A percentile compares a stretch with the other conserved stretches of the same genome.
Conservation (phyloP, 2,113 vertebrate genomes). For the Megalops atlanticus region DNA sequence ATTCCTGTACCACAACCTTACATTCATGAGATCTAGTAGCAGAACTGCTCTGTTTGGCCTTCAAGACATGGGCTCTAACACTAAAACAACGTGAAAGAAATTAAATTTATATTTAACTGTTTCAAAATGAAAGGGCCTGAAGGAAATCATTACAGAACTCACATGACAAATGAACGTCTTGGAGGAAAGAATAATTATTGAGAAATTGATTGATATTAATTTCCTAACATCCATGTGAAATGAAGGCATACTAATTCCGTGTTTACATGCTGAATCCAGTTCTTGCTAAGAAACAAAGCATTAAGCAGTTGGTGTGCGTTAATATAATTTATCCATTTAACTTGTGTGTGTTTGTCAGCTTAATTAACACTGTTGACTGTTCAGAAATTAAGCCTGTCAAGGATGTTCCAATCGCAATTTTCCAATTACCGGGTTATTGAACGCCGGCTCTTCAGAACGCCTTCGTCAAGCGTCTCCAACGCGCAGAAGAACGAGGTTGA, state of each 20-base stretch:
- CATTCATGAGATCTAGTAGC: too few relatives aligned
- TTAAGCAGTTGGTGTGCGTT: neutral
- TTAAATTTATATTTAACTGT: neutral
- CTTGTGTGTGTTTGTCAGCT: neutral
- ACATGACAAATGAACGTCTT: neutral
- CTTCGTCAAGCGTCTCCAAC: neutral
- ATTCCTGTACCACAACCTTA: neutral
- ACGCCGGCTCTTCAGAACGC: neutral
- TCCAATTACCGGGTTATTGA: neutral
- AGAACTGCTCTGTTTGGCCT: neutral
- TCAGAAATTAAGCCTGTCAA: neutral
- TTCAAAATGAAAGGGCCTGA: neutral
- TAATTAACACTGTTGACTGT: neutral
- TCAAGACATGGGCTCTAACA: neutral
- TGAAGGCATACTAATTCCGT: neutral
- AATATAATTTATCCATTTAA: neutral
- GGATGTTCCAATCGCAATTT: neutral
- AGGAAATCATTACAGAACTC: neutral
- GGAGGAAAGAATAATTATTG: neutral
- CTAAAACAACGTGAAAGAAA: neutral
- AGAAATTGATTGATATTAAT: neutral
- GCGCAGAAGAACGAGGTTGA: neutral
- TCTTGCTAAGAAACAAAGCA: neutral
- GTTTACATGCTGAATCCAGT: too few relatives aligned
- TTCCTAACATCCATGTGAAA: neutral